Conservation (phyloP, 1,140 invertebrate species). For the Drosophila burlai region DNA sequence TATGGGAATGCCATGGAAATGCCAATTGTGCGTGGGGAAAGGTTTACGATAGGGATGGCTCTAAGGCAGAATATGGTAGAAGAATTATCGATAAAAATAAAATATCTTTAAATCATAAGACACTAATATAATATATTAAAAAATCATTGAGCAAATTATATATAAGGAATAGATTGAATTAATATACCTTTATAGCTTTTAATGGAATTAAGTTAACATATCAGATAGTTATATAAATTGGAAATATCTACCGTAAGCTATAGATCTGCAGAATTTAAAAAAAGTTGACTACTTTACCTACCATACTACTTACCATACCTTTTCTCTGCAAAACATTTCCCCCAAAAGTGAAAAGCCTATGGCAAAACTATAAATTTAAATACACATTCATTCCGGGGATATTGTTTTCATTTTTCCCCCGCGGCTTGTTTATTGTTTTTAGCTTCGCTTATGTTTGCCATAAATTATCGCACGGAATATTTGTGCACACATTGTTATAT, state of each 20-base stretch:
- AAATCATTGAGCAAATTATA: too few species aligned
- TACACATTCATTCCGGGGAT: slow-evolving; percentile 29
- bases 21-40: slow-evolving; percentile 26
- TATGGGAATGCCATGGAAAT: slow-evolving; percentile 3
- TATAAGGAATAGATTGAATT: background rate
- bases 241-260: background rate
- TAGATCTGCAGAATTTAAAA: background rate
- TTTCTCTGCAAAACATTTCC: background rate
- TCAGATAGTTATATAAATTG: background rate
- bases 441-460: slow-evolving; percentile 59
- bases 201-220: background rate
- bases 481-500: slow-evolving; percentile 70
- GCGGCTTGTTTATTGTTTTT: slow-evolving; percentile 36
- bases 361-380: slow-evolving; percentile 22
- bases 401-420: slow-evolving; percentile 17
- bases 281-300: background rate
- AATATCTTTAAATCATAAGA: background rate
- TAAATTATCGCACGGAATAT: slow-evolving; percentile 76
- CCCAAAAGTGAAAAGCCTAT: slow-evolving; percentile 16
- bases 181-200: background rate
- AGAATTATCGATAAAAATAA: background rate
- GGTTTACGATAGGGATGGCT: background rate
- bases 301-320: background rate
- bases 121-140: too few species aligned
- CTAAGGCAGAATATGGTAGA: background rate